Conservation (phyloP, 2,797 vertebrate species). For the Myripristis murdjan region DNA sequence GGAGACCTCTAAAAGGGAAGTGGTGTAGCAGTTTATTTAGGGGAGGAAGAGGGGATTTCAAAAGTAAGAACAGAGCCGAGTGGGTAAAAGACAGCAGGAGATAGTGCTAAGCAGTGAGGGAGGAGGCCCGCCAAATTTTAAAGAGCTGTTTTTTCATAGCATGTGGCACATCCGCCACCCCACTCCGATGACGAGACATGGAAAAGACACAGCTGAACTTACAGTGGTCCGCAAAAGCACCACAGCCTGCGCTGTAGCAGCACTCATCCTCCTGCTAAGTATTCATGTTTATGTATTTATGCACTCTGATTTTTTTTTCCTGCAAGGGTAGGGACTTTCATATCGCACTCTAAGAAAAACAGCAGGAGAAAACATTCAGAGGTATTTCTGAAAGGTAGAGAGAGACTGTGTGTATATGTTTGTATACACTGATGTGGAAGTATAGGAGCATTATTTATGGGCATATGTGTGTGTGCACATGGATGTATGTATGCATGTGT, state of each 20-base stretch:
- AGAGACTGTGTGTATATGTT: neutral
- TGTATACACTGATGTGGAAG: neutral
- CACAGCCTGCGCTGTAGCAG: slow-evolving; percentile 32
- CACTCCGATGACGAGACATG: slow-evolving; percentile 19
- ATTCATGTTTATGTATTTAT: slow-evolving; percentile 41
- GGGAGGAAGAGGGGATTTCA: slow-evolving; percentile 60
- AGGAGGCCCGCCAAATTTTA: slow-evolving; percentile 58
- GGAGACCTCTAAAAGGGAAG: slow-evolving; percentile 57
- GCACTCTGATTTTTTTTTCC: slow-evolving; percentile 9
- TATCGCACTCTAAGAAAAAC: slow-evolving; percentile 16
- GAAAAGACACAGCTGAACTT: slow-evolving; percentile 40
- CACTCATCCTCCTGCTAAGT: slow-evolving; percentile 36
- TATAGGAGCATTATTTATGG: too few species aligned
- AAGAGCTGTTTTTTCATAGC: slow-evolving; percentile 25
- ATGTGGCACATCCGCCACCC: too few species aligned
- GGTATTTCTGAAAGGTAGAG: neutral
- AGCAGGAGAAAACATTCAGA: slow-evolving; percentile 19
- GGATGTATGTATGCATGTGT: neutral
- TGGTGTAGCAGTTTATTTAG: slow-evolving; percentile 57
- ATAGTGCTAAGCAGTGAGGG: slow-evolving; percentile 51
- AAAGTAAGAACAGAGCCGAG: slow-evolving; percentile 66
- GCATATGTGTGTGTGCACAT: neutral
- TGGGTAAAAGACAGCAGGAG: slow-evolving; percentile 55
- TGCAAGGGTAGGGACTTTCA: slow-evolving; percentile 31
- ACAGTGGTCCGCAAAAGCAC: slow-evolving; percentile 53